phyloP scores from a whole-genome alignment of 2,797 vertebrate species.

The Brachyalestes nurse region DNA sequence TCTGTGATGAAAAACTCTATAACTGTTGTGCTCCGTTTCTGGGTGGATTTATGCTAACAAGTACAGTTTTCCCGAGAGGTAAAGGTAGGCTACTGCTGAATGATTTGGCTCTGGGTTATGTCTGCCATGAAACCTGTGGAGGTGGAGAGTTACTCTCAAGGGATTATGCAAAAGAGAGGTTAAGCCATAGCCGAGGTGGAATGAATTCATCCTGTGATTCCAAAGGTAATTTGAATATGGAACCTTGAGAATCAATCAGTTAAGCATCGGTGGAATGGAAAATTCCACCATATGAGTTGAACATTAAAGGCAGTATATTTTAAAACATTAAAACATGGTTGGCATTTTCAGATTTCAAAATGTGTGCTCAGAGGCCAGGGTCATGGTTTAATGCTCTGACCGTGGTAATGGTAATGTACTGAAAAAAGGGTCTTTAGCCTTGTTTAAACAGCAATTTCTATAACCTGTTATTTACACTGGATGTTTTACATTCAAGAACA shows the following conservation, averaged over 20 bases:
- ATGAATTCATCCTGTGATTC: constrained; percentile 25
- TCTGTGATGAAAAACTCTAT: not conserved
- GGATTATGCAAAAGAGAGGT: constrained; percentile 30
- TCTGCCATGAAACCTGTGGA: constrained; percentile 10
- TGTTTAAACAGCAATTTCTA: not conserved
- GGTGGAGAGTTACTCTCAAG: constrained; percentile 15
- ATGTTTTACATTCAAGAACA: constrained; percentile 26
- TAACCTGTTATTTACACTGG: constrained; percentile 1
- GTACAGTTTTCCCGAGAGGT: not conserved
- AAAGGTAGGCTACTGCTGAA: not conserved
- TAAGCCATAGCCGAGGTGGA: constrained; percentile 46
- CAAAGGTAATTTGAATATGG: constrained; percentile 47
- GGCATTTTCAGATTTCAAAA: constrained; percentile 54
- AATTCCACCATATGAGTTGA: constrained; percentile 48
- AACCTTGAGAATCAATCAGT: constrained; percentile 53
- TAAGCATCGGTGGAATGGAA: constrained; percentile 52
- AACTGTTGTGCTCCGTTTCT: not conserved
- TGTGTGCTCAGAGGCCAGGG: constrained; percentile 52
- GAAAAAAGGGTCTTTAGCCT: not conserved
- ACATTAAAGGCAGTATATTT: constrained; percentile 19
- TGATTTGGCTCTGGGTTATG: not conserved
- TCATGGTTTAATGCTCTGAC: constrained; percentile 46
- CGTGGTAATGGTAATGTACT: constrained; percentile 53
- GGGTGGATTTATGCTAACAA: not conserved
- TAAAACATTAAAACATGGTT: constrained; percentile 51